phyloP scores from a whole-genome alignment of 2,888 invertebrate genomes.

The Drosophila mayaguana region DNA sequence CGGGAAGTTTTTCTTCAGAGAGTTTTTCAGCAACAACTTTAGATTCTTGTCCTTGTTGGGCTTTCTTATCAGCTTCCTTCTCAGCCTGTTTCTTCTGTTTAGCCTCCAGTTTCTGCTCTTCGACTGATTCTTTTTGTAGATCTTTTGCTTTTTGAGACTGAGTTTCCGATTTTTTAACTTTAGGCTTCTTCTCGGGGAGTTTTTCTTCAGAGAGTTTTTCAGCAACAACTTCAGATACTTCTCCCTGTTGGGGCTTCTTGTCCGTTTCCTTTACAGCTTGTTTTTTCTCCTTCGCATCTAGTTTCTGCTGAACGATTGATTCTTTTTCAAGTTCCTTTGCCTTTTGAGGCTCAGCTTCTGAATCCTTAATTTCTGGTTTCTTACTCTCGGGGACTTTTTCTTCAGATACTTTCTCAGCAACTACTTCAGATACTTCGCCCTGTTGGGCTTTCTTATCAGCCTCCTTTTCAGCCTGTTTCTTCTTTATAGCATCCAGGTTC shows the following conservation, averaged over 20 bases:
- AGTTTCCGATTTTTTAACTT: conserved; percentile 26
- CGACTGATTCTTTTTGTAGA: conserved; percentile 7
- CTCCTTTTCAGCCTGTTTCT: background rate
- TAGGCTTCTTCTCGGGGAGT: background rate
- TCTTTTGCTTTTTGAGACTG: conserved; percentile 12
- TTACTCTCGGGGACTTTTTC: background rate
- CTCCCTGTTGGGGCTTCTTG: background rate
- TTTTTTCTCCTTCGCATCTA: background rate
- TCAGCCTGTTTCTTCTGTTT: background rate
- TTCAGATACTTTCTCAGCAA: conserved; percentile 2
- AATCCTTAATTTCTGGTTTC: conserved; percentile 1
- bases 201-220: conserved; percentile 2
- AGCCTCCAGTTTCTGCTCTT: background rate
- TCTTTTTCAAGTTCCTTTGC: background rate
- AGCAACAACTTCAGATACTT: conserved; percentile 5
- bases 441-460: too few relatives aligned
- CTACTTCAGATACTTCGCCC: conserved; percentile 13
- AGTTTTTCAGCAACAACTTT: conserved; percentile 6
- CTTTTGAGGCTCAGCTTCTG: background rate
- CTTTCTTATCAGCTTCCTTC: conserved; percentile 12
- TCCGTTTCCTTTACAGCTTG: background rate
- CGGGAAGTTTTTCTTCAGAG: background rate
- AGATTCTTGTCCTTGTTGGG: conserved; percentile 22
- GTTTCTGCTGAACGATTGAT: background rate
- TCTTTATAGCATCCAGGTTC: background rate